Percentiles rank a stretch among this genome's conserved stretches.
These are phyloP conservation scores for Villa cingulata DNA, from an alignment of 2,888 invertebrate species.

Conservation along the genomic window DNA sequence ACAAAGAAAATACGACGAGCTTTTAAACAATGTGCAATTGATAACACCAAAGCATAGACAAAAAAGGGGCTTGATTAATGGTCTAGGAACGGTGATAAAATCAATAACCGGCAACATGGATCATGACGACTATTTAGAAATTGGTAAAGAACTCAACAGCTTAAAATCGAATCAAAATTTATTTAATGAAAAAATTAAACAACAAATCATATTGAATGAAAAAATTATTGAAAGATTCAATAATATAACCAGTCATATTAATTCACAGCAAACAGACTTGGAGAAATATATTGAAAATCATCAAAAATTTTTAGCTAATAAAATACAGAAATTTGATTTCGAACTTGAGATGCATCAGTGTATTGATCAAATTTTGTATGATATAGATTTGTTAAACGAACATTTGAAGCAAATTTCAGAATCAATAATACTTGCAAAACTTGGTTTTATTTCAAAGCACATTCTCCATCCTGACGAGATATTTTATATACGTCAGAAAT, in stretches of 20 bases:
- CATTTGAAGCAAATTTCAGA: no score
- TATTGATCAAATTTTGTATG: no score
- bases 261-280: neutral
- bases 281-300: neutral
- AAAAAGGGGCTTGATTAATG: constrained; percentile 4
- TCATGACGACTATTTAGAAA: neutral
- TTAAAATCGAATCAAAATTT: neutral
- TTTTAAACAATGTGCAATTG: no score
- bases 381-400: no score
- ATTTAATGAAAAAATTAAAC: neutral
- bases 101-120: constrained; percentile 2
- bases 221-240: constrained; percentile 2
- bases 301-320: neutral
- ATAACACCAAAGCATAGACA: neutral
- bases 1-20: no score
- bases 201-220: neutral
- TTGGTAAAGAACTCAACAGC: neutral
- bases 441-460: no score
- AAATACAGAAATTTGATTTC: no score
- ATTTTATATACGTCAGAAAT: no score
- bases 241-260: constrained; percentile 5
- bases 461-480: no score
- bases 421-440: no score
- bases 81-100: constrained; percentile 3
- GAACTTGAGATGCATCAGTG: no score